These are phyloP conservation scores for Apeltes quadracus DNA, from an alignment of 2,113 vertebrate genomes.

Conservation along the genomic window DNA sequence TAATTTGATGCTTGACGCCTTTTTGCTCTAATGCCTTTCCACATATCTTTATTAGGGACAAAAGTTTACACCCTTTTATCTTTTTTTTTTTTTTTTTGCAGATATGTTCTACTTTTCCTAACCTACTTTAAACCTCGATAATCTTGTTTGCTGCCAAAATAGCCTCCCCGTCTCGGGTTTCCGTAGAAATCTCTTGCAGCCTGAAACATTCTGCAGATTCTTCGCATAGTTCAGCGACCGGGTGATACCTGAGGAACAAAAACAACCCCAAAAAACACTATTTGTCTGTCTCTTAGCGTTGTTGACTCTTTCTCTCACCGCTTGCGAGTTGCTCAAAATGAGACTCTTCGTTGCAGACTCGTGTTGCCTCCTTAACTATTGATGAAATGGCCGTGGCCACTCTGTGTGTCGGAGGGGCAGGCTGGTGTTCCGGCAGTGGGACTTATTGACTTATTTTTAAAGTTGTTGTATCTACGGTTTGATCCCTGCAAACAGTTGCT, in stretches of 20 bases:
- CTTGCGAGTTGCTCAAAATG: conserved; percentile 18
- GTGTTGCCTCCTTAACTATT: conserved; percentile 41
- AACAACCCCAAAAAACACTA: conserved; percentile 28
- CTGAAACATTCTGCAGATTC: conserved; percentile 73
- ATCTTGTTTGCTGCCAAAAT: conserved; percentile 29
- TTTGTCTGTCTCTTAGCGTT: conserved; percentile 37
- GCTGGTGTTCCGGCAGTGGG: conserved; percentile 30
- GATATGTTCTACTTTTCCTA: conserved; percentile 1
- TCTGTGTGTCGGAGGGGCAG: conserved; percentile 46
- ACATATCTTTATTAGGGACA: background rate
- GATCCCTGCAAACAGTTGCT: background rate
- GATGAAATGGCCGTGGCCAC: conserved; percentile 44
- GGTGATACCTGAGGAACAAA: conserved; percentile 47
- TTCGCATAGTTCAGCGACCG: conserved; percentile 59
- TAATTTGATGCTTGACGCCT: background rate
- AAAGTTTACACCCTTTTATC: background rate
- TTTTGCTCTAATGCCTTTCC: conserved; percentile 1
- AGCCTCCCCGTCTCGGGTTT: conserved; percentile 24
- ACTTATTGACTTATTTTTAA: conserved; percentile 30
- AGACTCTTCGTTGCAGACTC: conserved; percentile 25
- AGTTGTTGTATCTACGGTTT: conserved; percentile 11
- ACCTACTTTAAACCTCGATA: background rate
- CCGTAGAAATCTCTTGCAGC: conserved; percentile 35
- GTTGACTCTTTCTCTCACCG: conserved; percentile 5
- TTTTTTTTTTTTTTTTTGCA: background rate